Evolutionary conservation across 2,888 invertebrate genomes (phyloP).

Genomic region (Erynnis tages): DNA sequence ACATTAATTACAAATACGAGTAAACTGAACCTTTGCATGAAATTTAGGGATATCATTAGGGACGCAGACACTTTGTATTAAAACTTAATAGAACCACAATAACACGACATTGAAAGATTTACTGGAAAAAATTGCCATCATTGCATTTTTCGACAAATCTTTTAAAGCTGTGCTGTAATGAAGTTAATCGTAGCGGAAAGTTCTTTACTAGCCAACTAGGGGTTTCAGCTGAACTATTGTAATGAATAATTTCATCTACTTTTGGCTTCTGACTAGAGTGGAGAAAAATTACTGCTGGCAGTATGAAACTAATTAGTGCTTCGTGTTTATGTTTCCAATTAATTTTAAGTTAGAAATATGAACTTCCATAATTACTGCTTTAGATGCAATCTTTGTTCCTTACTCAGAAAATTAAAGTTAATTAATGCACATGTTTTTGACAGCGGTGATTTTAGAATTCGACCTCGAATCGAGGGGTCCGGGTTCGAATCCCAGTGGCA

Average conservation of each 20-base stretch:
- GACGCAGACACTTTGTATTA: too few relatives aligned
- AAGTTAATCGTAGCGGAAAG: slow-evolving; percentile 18
- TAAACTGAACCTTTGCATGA: too few relatives aligned
- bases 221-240: slow-evolving; percentile 9
- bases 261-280: neutral
- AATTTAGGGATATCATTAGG: too few relatives aligned
- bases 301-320: neutral
- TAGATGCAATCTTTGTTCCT: too few relatives aligned
- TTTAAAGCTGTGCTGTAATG: slow-evolving; percentile 14
- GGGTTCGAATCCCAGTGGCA: too few relatives aligned
- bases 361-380: too few relatives aligned
- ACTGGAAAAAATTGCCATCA: slow-evolving; percentile 3
- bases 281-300: neutral
- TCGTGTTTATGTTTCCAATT: neutral
- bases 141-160: slow-evolving; percentile 7
- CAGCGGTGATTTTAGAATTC: neutral
- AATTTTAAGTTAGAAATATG: too few relatives aligned
- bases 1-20: too few relatives aligned
- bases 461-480: neutral
- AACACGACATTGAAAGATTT: too few relatives aligned
- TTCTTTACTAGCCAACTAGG: slow-evolving; percentile 8
- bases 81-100: too few relatives aligned
- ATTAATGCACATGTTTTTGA: too few relatives aligned
- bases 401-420: too few relatives aligned
- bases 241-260: slow-evolving; percentile 17